These are phyloP conservation scores for Cistogaster globosa DNA, from an alignment of 2,888 invertebrate genomes.

Conservation along the genomic window DNA sequence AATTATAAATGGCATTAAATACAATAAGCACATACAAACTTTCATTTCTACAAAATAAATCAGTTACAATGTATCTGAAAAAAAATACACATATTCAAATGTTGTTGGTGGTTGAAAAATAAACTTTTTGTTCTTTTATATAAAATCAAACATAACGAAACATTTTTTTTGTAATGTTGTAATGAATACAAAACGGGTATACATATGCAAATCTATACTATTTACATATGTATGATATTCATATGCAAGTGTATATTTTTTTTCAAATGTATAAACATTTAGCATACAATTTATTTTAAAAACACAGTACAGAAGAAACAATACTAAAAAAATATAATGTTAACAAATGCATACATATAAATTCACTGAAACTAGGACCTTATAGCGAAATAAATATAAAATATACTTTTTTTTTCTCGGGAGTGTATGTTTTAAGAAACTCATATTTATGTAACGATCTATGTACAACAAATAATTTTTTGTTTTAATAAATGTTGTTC, in stretches of 20 bases:
- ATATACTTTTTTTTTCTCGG: neutral
- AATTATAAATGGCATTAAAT: conserved; percentile 57
- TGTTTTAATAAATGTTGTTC: no score
- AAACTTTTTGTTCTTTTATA: neutral
- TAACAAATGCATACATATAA: conserved; percentile 12
- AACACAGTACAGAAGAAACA: neutral
- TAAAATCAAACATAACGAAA: neutral
- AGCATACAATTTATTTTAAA: neutral
- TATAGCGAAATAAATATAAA: neutral
- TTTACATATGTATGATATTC: conserved; percentile 32
- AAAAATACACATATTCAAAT: neutral
- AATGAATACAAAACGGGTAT: neutral
- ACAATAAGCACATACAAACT: conserved; percentile 19
- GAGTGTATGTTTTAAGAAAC: no score
- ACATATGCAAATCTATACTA: conserved; percentile 28
- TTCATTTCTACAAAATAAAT: conserved; percentile 15
- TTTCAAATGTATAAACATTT: neutral
- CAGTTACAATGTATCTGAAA: neutral
- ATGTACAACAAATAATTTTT: no score
- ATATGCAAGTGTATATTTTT: neutral
- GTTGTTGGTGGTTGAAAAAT: neutral
- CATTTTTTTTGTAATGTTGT: conserved; percentile 6
- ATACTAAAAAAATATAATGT: no score
- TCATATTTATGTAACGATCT: no score
- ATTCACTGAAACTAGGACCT: conserved; percentile 15